Percentiles rank a stretch among this genome's conserved stretches.
These are phyloP conservation scores for Hypena proboscidalis DNA, from an alignment of 2,888 invertebrate genomes.

Conservation along the genomic window DNA sequence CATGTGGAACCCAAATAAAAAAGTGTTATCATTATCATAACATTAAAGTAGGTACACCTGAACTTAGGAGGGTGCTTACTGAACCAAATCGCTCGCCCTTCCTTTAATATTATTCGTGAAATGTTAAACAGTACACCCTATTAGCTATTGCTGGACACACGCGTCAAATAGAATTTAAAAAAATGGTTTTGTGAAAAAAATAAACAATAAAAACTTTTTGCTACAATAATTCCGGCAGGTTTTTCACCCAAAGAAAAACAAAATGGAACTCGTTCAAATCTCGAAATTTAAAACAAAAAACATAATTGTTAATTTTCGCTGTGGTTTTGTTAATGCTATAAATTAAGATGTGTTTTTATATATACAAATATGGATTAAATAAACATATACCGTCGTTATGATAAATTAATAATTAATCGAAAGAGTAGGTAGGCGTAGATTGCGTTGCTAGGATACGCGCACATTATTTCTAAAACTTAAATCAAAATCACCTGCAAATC, in stretches of 20 bases:
- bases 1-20: conserved; percentile 40
- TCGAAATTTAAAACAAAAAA: neutral
- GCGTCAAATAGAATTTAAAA: conserved; percentile 24
- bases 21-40: conserved; percentile 49
- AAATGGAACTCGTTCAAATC: conserved; percentile 15
- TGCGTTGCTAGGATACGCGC: conserved; percentile 72
- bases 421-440: conserved; percentile 51
- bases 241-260: conserved; percentile 1
- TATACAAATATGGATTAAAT: neutral
- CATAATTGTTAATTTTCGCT: no score
- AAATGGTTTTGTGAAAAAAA: conserved; percentile 35
- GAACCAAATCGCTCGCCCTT: conserved; percentile 62
- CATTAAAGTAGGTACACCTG: conserved; percentile 37
- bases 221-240: conserved; percentile 15
- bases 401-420: conserved; percentile 16
- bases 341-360: no score
- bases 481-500: conserved; percentile 36
- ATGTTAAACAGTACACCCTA: conserved; percentile 61
- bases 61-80: conserved; percentile 57
- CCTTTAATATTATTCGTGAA: conserved; percentile 48
- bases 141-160: conserved; percentile 46
- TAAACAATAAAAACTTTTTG: conserved; percentile 15
- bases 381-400: neutral
- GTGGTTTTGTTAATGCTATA: no score
- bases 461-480: conserved; percentile 46